Evolutionary conservation across 1,140 invertebrate species (phyloP), one percentile per base, ranked within the genome.

Genomic region (Eurosta solidaginis): DNA sequence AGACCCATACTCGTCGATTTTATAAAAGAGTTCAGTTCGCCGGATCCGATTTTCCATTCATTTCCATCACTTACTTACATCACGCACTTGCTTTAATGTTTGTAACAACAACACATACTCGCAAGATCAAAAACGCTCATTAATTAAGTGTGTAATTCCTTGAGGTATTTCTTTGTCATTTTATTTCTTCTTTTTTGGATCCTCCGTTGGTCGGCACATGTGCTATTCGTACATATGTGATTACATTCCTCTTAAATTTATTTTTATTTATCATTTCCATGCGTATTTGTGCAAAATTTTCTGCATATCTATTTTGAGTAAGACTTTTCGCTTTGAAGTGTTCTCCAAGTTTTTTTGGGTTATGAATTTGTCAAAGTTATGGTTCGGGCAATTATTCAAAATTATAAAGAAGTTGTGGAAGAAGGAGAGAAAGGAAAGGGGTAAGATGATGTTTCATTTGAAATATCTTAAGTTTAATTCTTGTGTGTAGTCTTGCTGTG

Each of bases 91-190:
- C 3, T 22, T 17, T n/a, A 40, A 40, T 42, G 59, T 68, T 40
- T 22, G n/a, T 9, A 20, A 20, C n/a, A n/a, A n/a, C n/a, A n/a
- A n/a, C n/a, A 68, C 33, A 68, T 20, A 40, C 17, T 17, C 17
- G 33, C 36, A 68, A 74, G 73, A 74, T 74, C 73, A 74, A 74
- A 74, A 74, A 47, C 73, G 40, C 73, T 74, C 73, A 74, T 74
- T 74, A 74, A 74, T 74, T 74, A 74, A 74, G 73, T 74, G 73
- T 74, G 73, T 74, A 74, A 74, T 74, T 74, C 73, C 44, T 74
- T 74, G 42, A 47, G 40, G 73, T 42, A 42, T 68, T 68, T 40
- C 59, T 68, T 68, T 68, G 29, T 68, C 59, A 33, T 68, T 40
- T 14, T n/a, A n/a, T n/a, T n/a, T n/a, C n/a, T 33, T 42, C 59